Base-by-base conservation (phyloP, 2,113 vertebrate genomes). In the Menura novaehollandiae region DNA sequence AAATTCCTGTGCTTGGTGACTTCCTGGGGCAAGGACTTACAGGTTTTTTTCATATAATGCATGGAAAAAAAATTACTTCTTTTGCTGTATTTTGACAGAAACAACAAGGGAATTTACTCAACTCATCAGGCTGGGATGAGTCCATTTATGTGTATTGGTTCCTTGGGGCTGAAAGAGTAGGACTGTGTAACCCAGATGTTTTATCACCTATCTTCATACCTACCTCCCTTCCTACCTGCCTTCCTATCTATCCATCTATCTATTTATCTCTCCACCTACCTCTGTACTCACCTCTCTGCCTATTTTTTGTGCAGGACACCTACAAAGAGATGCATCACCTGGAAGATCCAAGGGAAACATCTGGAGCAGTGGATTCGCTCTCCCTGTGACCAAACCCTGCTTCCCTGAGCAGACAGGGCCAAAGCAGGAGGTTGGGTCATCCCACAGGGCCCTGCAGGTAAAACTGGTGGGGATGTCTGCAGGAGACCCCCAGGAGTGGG, bases 251-350 rank as follows among this genome's bases (percentile, higher is more conserved):
- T 20, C 33, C 1, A 33, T 9, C 5, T 2, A 7, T 56, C 3
- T 6, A 13, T 71, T 19, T 11, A 8, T 41, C 23, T 18, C 39
- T 41, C 13, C 32, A 33, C 51, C 51, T 3, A 1, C 23, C 28
- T 15, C 33, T 0, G 0, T 1, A 2, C 35, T 71, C 27, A 5
- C 21, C 10, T 6, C 39, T 24, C 23, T 59, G 17, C 15, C 19
- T 49, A 5, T 30, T 47, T 8, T 20, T 5, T 6, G 15, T 13
- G 15, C 46, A 37, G 74, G 44, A 53, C 10, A 20, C 15, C 12
- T 22, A 52, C 62, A 33, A 23, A n/a, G 17, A 10, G 18, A 3
- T 0, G 0, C 17, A 22, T n/a, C 39, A 5, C 51, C 6, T 5
- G 72, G 62, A 19, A 47, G 8, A 20, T 10, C 56, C 23, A 35